phyloP scores from a whole-genome alignment of 2,888 invertebrate genomes.

The Meganola albula region DNA sequence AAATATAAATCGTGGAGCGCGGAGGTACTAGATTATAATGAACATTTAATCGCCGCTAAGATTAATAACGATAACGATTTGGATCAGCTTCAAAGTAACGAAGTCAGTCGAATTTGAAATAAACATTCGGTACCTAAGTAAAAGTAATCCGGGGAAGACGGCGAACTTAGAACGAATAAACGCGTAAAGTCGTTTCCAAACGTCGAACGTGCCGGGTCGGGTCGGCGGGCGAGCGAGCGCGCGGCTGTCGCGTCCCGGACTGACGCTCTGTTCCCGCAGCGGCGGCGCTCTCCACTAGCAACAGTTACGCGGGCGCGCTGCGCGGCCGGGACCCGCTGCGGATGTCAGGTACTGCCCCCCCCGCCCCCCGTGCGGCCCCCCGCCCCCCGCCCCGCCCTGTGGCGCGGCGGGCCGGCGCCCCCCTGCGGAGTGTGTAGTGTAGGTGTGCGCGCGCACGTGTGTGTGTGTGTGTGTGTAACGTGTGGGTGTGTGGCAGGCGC shows the following conservation, averaged over 20 bases:
- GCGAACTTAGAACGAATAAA: no score
- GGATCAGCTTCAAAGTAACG: no score
- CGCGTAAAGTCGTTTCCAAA: no score
- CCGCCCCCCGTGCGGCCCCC: conserved; percentile 15
- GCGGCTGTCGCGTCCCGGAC: conserved; percentile 7
- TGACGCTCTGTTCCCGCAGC: conserved; percentile 36
- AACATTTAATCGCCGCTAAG: no score
- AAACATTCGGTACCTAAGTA: no score
- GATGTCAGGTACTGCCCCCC: conserved; percentile 88
- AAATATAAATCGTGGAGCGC: no score
- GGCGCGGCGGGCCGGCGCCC: conserved; percentile 10
- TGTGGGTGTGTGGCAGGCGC: neutral
- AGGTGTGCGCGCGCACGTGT: no score
- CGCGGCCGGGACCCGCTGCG: conserved; percentile 88
- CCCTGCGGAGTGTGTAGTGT: neutral
- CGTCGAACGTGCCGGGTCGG: no score
- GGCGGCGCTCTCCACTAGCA: conserved; percentile 46
- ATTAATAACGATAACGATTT: no score
- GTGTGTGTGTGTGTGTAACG: neutral
- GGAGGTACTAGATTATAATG: no score
- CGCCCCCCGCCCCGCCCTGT: conserved; percentile 17
- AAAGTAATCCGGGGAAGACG: no score
- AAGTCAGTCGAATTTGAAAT: no score
- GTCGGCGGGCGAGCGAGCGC: neutral
- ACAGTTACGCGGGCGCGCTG: conserved; percentile 93